These are phyloP conservation scores for Ooceraea biroi DNA, from an alignment of 1,140 invertebrate species.

Conservation along the genomic window DNA sequence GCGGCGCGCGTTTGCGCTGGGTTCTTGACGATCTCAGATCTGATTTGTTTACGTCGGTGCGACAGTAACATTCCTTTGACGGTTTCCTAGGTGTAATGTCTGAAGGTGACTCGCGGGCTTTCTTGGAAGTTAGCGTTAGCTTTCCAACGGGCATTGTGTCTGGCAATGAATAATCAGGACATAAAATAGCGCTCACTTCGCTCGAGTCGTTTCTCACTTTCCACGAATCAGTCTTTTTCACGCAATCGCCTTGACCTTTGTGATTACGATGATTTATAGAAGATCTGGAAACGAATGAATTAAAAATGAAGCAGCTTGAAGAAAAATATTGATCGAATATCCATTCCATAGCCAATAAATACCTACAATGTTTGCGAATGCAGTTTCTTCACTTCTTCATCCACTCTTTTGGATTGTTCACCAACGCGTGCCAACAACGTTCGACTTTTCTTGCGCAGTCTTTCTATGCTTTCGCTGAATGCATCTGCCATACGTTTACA, in stretches of 20 bases:
- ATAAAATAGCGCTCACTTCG: conserved; percentile 59
- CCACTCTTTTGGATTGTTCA: conserved; percentile 61
- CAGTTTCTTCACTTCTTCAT: conserved; percentile 63
- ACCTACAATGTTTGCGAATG: conserved; percentile 63
- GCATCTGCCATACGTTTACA: conserved; percentile 32
- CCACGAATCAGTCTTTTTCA: conserved; percentile 54
- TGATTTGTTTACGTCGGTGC: conserved; percentile 62
- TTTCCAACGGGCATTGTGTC: conserved; percentile 66
- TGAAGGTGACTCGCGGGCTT: conserved; percentile 12
- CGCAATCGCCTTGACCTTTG: not conserved
- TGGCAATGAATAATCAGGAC: conserved; percentile 54
- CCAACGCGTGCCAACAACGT: conserved; percentile 48
- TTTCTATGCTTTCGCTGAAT: conserved; percentile 53
- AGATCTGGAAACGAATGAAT: conserved; percentile 63
- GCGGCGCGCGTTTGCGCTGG: conserved; percentile 52
- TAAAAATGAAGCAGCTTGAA: not conserved
- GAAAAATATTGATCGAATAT: not conserved
- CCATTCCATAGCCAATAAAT: not conserved
- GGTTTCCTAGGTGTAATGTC: conserved; percentile 68
- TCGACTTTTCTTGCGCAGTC: conserved; percentile 68
- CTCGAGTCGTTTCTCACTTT: conserved; percentile 72
- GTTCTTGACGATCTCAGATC: conserved; percentile 65
- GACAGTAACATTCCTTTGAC: conserved; percentile 81
- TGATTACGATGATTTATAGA: conserved; percentile 2
- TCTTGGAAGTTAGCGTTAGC: conserved; percentile 75